Conservation (phyloP, 2,797 vertebrate species). For the Sarcoramphus papa region DNA sequence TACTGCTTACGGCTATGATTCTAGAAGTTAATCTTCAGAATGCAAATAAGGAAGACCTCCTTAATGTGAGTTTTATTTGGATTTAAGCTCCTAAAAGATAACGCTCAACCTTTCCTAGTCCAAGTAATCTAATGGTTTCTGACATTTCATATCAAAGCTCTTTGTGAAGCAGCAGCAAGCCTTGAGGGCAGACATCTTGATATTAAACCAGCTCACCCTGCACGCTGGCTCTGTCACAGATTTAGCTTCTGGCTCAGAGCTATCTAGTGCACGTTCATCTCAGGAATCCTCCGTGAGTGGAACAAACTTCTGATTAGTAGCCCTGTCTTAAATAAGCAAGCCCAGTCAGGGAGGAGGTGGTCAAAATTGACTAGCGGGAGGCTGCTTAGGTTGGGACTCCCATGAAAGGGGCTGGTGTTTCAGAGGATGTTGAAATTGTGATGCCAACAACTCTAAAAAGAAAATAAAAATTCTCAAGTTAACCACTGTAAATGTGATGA, state of each 20-base stretch:
- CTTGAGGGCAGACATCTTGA: constrained; percentile 33
- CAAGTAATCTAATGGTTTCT: constrained; percentile 72
- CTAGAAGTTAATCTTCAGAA: constrained; percentile 8
- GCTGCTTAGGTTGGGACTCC: background rate
- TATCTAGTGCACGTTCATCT: background rate
- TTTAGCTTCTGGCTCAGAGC: constrained; percentile 37
- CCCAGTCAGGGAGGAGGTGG: background rate
- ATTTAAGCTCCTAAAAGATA: constrained; percentile 6
- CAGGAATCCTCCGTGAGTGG: background rate
- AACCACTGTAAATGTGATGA: rapidly evolving
- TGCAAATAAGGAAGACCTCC: constrained; percentile 28
- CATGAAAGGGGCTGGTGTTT: background rate
- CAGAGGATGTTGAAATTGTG: background rate
- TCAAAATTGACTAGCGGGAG: background rate
- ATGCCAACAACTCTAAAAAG: background rate
- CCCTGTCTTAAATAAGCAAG: background rate
- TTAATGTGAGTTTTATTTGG: constrained; percentile 15
- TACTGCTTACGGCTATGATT: background rate
- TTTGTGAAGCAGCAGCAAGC: constrained; percentile 20
- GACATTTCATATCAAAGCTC: constrained; percentile 74
- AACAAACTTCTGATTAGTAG: background rate
- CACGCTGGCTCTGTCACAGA: constrained; percentile 3
- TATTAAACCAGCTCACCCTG: constrained; percentile 57
- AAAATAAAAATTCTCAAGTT: background rate
- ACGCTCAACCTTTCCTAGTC: constrained; percentile 53